Percentiles rank a stretch among this genome's conserved stretches.
phyloP scores from a whole-genome alignment of 2,113 vertebrate genomes.

The Microcebus ravelobensis region DNA sequence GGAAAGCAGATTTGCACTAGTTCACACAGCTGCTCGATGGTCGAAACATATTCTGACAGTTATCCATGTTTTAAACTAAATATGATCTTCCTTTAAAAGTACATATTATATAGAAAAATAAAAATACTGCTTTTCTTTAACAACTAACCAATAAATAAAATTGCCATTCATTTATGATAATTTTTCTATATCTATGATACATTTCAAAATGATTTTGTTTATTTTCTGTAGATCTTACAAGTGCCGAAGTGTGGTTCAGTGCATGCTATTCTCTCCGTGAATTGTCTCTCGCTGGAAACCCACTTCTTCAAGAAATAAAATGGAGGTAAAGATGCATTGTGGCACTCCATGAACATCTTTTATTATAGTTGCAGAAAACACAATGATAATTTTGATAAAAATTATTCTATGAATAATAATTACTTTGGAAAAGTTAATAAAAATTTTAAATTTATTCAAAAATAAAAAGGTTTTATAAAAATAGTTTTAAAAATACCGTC shows the following conservation, averaged over 20 bases:
- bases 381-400: not conserved
- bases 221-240: slow-evolving; percentile 86
- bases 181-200: not conserved
- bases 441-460: not conserved
- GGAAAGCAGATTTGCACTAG: not conserved
- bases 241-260: slow-evolving; percentile 83
- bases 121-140: not conserved
- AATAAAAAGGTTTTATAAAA: not conserved
- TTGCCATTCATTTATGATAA: not conserved
- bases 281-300: slow-evolving; percentile 90
- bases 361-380: not conserved
- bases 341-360: not conserved
- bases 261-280: slow-evolving; percentile 87
- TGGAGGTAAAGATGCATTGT: slow-evolving; percentile 89
- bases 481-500: not conserved
- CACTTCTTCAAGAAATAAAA: slow-evolving; percentile 89
- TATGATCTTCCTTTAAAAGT: not conserved
- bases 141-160: not conserved
- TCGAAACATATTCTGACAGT: not conserved
- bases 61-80: not conserved
- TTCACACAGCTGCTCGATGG: not conserved
- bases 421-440: not conserved
- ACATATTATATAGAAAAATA: not conserved
- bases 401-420: not conserved
- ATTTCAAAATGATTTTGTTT: slow-evolving; percentile 26